phyloP scores from a whole-genome alignment of 2,113 vertebrate genomes.

The Nyctibius bracteatus region DNA sequence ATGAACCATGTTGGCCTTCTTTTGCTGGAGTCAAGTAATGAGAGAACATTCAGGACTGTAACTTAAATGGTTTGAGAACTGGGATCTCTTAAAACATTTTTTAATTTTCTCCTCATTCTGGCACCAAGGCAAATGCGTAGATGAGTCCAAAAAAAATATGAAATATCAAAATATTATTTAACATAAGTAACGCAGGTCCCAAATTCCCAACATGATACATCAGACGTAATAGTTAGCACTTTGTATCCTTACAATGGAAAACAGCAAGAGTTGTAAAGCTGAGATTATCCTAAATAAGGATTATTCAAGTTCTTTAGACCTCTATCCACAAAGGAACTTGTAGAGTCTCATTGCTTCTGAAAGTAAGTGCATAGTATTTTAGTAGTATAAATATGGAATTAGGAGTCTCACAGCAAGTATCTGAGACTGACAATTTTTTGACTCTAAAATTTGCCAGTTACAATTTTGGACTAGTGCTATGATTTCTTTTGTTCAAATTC shows the following conservation, averaged over 20 bases:
- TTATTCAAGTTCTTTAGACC: neutral
- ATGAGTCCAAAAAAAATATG: slow-evolving; percentile 62
- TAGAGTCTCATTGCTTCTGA: neutral
- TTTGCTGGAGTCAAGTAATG: neutral
- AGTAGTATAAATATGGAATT: neutral
- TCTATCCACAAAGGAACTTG: neutral
- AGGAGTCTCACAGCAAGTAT: neutral
- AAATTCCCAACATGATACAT: slow-evolving; percentile 52
- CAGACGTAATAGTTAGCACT: neutral
- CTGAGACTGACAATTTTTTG: neutral
- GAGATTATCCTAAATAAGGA: slow-evolving; percentile 23
- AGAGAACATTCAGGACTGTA: neutral
- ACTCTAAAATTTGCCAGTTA: neutral
- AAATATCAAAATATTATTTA: slow-evolving; percentile 65
- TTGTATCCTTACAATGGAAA: slow-evolving; percentile 11
- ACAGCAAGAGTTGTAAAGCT: slow-evolving; percentile 23
- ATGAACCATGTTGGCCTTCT: neutral
- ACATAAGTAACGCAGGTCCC: slow-evolving; percentile 28
- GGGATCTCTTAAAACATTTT: slow-evolving; percentile 4
- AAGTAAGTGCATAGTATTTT: neutral
- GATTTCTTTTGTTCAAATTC: slow-evolving; percentile 1
- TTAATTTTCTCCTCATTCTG: slow-evolving; percentile 34
- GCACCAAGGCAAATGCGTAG: neutral
- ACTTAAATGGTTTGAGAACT: slow-evolving; percentile 25
- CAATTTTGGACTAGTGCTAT: neutral